A percentile compares a stretch with the other conserved stretches of the same genome.
Evolutionary conservation across 2,797 vertebrate species (phyloP).

Genomic region (Nannoperca obscura): DNA sequence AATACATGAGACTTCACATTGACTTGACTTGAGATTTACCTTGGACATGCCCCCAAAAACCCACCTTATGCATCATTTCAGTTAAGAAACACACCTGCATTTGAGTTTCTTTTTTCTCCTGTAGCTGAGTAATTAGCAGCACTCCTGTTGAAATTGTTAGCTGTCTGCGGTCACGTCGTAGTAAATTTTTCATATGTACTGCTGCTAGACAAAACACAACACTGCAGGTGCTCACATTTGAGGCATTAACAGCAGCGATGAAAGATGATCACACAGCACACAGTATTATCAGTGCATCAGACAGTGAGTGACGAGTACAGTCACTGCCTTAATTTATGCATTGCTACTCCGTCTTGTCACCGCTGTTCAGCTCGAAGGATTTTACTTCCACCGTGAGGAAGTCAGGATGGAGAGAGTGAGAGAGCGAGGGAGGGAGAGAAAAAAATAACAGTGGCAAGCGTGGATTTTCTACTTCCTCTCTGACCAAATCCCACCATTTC

Average conservation of each 20-base stretch:
- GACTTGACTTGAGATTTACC: background rate
- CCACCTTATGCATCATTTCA: background rate
- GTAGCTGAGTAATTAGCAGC: slow-evolving; percentile 27
- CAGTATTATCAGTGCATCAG: slow-evolving; percentile 70
- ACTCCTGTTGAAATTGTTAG: slow-evolving; percentile 7
- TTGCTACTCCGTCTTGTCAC: slow-evolving; percentile 80
- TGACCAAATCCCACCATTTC: slow-evolving; percentile 89
- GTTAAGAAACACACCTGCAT: slow-evolving; percentile 10
- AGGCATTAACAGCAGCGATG: slow-evolving; percentile 65
- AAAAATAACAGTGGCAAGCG: slow-evolving; percentile 77
- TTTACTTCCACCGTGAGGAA: slow-evolving; percentile 70
- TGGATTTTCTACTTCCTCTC: slow-evolving; percentile 86
- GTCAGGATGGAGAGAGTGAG: slow-evolving; percentile 37
- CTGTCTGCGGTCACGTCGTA: background rate
- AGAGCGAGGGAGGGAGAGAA: background rate
- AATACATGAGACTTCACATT: background rate
- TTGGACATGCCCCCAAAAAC: background rate
- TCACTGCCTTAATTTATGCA: slow-evolving; percentile 78
- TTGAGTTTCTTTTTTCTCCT: slow-evolving; percentile 9
- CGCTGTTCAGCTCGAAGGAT: slow-evolving; percentile 73
- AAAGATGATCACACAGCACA: slow-evolving; percentile 66
- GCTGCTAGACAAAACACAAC: slow-evolving; percentile 34
- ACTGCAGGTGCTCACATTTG: slow-evolving; percentile 40
- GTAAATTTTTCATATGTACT: slow-evolving; percentile 34
- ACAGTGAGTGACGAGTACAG: slow-evolving; percentile 76